Base-by-base conservation (phyloP, 2,888 invertebrate species). In the Luperina nickerlii region DNA sequence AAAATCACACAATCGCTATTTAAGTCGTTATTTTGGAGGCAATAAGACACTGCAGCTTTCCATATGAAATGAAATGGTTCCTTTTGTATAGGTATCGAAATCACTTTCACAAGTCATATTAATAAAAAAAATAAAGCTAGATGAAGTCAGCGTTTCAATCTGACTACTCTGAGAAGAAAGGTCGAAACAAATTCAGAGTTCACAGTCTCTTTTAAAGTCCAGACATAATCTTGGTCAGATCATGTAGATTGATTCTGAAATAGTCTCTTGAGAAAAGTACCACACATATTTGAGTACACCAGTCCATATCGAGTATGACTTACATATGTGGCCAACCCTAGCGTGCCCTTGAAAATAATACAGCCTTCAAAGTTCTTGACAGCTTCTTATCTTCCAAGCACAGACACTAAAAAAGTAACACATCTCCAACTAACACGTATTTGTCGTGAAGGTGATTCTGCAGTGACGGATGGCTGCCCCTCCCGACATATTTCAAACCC, bases 371-470 rank as follows among this genome's bases (percentile, higher is more conserved):
- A 70, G 51, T 54, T 71, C 66, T 20, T 11, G n/a, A 82, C 27
- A 62, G 60, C 62, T 67, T 62, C 54, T 78, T 71, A 73, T 67
- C 51, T 24, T 38, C 6, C 32, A 73, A 69, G 86, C 67, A 85
- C 60, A 48, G 65, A 57, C 77, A 80, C 54, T 74, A 78, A 84
- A 85, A 85, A 83, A 82, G 82, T 82, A 83, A 83, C 85, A 84
- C 75, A 80, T 79, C 79, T 79, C 68, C 74, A 48, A 78, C 80
- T 84, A 79, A 91, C 90, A 92, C 91, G 92, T 92, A 93, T 92
- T 94, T 94, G 89, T 94, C 94, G 90, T 88, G 88, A 87, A 92
- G 92, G 93, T 93, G 93, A 92, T 92, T 92, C 89, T 86, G 72
- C 79, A 82, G 89, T 92, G 94, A 94, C 92, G 89, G 92, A 94